phyloP scores from a whole-genome alignment of 2,888 invertebrate genomes.

The Drosophila birchii region DNA sequence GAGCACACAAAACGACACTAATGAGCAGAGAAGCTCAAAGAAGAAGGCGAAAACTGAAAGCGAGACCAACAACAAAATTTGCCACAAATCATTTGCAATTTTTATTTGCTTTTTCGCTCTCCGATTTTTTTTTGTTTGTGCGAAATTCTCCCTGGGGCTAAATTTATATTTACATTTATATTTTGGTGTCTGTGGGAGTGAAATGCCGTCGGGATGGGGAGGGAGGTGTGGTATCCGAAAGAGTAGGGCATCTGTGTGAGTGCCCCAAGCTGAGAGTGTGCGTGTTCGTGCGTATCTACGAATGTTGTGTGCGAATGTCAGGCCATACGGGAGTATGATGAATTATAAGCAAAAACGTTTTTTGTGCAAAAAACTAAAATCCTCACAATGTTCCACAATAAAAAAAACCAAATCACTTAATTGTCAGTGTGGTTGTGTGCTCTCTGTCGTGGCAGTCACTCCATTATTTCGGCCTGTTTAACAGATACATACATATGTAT shows the following conservation, averaged over 20 bases:
- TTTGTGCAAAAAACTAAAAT: slow-evolving; percentile 70
- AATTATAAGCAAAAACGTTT: slow-evolving; percentile 63
- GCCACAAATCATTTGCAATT: slow-evolving; percentile 78
- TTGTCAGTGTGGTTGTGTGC: slow-evolving; percentile 53
- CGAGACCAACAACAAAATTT: slow-evolving; percentile 54
- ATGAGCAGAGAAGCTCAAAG: slow-evolving; percentile 66
- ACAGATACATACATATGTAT: slow-evolving; percentile 33
- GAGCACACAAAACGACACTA: slow-evolving; percentile 67
- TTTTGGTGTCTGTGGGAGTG: slow-evolving; percentile 43
- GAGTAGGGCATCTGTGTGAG: slow-evolving; percentile 17
- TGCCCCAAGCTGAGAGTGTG: slow-evolving; percentile 41
- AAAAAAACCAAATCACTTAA: slow-evolving; percentile 75
- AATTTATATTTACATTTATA: slow-evolving; percentile 78
- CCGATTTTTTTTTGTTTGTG: slow-evolving; percentile 36
- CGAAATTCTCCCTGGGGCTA: slow-evolving; percentile 72
- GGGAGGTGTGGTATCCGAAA: slow-evolving; percentile 8
- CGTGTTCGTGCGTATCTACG: slow-evolving; percentile 67
- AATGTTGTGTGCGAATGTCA: slow-evolving; percentile 73
- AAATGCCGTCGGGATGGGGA: not conserved
- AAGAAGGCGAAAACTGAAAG: slow-evolving; percentile 61
- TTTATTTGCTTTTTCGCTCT: slow-evolving; percentile 57
- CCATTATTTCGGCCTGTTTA: slow-evolving; percentile 34
- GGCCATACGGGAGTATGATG: slow-evolving; percentile 73
- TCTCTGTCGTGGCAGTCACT: slow-evolving; percentile 12
- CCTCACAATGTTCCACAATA: slow-evolving; percentile 67